phyloP scores from a whole-genome alignment of 2,888 invertebrate species.

The Nomada ruficornis region DNA sequence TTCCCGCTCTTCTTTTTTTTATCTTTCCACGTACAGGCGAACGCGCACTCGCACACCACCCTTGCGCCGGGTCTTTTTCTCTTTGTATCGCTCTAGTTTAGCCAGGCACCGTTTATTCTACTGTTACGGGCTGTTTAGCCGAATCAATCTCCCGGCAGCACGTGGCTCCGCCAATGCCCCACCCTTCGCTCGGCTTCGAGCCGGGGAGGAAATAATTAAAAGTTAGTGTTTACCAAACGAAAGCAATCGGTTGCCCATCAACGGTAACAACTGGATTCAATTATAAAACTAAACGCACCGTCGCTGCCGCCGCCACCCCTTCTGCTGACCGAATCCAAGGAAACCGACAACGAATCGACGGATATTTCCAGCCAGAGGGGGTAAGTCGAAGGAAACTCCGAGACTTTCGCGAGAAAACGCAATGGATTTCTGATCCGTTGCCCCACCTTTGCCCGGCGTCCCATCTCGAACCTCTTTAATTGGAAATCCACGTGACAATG shows the following conservation, averaged over 20 bases:
- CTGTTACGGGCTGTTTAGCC: constrained; percentile 76
- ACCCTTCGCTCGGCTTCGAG: constrained; percentile 2
- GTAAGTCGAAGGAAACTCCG: constrained; percentile 31
- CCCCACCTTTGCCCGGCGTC: constrained; percentile 20
- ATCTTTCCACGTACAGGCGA: constrained; percentile 31
- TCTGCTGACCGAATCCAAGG: constrained; percentile 48
- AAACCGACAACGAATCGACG: constrained; percentile 36
- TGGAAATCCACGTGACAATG: constrained; percentile 79
- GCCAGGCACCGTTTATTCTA: constrained; percentile 67
- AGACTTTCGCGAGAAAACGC: constrained; percentile 46
- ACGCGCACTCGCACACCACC: background rate
- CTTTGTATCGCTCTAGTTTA: constrained; percentile 55
- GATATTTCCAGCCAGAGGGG: constrained; percentile 33
- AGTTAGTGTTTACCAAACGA: constrained; percentile 79
- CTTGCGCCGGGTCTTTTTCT: constrained; percentile 43
- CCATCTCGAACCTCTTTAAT: constrained; percentile 73
- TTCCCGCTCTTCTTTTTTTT: constrained; percentile 12
- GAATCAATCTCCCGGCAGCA: constrained; percentile 69
- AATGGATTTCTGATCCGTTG: constrained; percentile 63
- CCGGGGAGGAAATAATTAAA: constrained; percentile 76
- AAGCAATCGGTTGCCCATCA: constrained; percentile 79
- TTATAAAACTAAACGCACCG: constrained; percentile 77
- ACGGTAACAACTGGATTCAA: constrained; percentile 78
- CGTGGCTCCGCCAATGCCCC: constrained; percentile 38
- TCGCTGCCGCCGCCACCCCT: constrained; percentile 14